These are phyloP conservation scores for Cheilosia vulpina DNA, from an alignment of 2,888 invertebrate species.

Conservation along the genomic window DNA sequence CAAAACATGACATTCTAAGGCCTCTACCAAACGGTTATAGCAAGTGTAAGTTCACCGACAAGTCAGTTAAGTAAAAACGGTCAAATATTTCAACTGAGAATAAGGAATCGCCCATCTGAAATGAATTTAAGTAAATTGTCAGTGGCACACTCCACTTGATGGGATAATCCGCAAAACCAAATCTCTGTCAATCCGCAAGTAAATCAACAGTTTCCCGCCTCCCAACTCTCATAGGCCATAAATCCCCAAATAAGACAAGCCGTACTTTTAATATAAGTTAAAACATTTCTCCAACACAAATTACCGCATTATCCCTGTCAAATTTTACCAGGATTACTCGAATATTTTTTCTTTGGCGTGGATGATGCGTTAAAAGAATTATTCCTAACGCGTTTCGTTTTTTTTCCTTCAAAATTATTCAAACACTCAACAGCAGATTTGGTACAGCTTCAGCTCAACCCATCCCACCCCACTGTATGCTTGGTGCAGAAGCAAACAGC, in stretches of 20 bases:
- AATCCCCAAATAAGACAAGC: slow-evolving; percentile 43
- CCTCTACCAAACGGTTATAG: too few relatives aligned
- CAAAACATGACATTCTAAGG: too few relatives aligned
- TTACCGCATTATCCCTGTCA: slow-evolving; percentile 75
- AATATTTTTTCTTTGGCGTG: slow-evolving; percentile 41
- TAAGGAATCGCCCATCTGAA: not conserved
- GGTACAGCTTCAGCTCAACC: slow-evolving; percentile 25
- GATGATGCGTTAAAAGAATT: slow-evolving; percentile 54
- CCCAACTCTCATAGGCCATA: slow-evolving; percentile 12
- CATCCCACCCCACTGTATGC: slow-evolving; percentile 1
- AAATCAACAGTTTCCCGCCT: slow-evolving; percentile 67
- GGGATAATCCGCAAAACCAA: slow-evolving; percentile 49
- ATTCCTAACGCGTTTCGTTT: slow-evolving; percentile 52
- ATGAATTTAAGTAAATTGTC: slow-evolving; percentile 32
- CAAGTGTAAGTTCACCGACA: too few relatives aligned
- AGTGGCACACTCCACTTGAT: slow-evolving; percentile 30
- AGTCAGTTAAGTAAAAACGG: too few relatives aligned
- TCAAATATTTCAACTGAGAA: too few relatives aligned
- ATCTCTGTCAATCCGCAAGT: slow-evolving; percentile 64
- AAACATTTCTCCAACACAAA: slow-evolving; percentile 63
- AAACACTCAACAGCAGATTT: slow-evolving; percentile 69
- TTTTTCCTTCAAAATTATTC: slow-evolving; percentile 48
- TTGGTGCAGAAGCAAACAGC: slow-evolving; percentile 57
- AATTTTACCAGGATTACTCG: slow-evolving; percentile 68
- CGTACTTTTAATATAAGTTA: slow-evolving; percentile 63